phyloP scores from a whole-genome alignment of 1,140 invertebrate species.

The Sycophaga agraensis region DNA sequence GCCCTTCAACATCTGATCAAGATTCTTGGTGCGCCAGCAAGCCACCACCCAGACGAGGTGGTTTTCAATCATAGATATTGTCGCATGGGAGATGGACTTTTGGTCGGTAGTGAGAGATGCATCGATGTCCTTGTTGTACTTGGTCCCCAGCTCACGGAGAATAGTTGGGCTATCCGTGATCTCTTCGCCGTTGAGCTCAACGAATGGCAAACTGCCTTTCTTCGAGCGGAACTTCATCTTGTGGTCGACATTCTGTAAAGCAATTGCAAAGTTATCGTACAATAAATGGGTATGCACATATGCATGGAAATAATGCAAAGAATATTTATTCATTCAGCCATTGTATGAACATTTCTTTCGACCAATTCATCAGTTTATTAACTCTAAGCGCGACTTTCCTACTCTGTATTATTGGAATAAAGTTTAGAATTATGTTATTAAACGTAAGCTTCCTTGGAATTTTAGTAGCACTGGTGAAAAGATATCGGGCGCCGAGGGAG shows the following conservation, averaged over 20 bases:
- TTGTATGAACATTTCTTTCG: no score
- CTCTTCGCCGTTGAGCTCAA: conserved; percentile 91
- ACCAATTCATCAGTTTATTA: no score
- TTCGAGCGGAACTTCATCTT: conserved; percentile 91
- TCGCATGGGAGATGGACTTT: conserved; percentile 85
- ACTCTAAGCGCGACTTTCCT: no score
- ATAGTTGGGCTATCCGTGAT: conserved; percentile 88
- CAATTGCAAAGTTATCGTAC: no score
- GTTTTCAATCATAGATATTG: conserved; percentile 93
- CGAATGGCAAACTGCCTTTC: conserved; percentile 89
- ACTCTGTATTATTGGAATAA: no score
- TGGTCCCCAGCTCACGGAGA: conserved; percentile 79
- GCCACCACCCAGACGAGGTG: conserved; percentile 86
- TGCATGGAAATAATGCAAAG: no score
- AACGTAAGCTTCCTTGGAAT: no score
- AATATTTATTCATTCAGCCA: no score
- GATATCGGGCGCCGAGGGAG: no score
- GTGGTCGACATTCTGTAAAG: conserved; percentile 87
- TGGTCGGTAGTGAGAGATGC: conserved; percentile 77
- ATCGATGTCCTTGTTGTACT: conserved; percentile 83
- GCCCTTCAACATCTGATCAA: conserved; percentile 80
- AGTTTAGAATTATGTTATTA: no score
- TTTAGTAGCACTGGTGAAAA: no score
- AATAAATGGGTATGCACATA: no score
- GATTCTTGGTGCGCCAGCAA: conserved; percentile 86